Base-by-base conservation (phyloP, 2,113 vertebrate genomes). In the Myotis lucifugus region DNA sequence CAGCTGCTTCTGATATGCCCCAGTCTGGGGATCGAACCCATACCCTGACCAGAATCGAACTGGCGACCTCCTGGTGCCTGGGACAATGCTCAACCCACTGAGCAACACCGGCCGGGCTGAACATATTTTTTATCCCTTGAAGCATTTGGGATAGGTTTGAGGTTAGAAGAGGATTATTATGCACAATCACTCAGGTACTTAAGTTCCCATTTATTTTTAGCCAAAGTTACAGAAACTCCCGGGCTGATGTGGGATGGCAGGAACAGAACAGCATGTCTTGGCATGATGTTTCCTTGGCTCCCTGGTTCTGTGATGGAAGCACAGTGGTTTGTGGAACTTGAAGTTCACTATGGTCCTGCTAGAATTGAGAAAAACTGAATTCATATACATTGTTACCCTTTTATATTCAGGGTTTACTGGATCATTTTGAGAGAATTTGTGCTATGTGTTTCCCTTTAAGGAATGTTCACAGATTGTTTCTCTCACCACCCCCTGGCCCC, bases 311-410 rank as follows among this genome's bases (percentile, higher is more conserved):
- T 90, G 67, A 56, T 95, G 79, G 77, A 52, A 42, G 42, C 59
- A 85, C 6, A 25, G 59, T 81, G 59, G 14, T 82, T 67, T 32
- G 10, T 87, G 21, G 66, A 85, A 76, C 29, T 48, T 61, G 34
- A 76, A 79, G 17, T 85, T 95, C 40, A 42, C 46, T 56, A 0
- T n/a, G 52, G 27, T 78, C 59, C 27, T 69, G 25, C 27, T 27
- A 52, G 50, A 84, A 66, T 25, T 92, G 79, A 91, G 83, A 91
- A 83, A 59, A 88, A 14, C 42, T 79, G 37, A 81, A n/a, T 83
- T 59, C n/a, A 92, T 88, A 46, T 82, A 14, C 15, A 52, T 86
- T 21, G 19, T 59, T 88, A 48, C 10, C 37, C 7, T 90, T 93
- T 79, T 73, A 88, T 72, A 66, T 46, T 67, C 11, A 27, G 15